Evolutionary conservation across 2,888 invertebrate genomes (phyloP), one percentile per base, ranked within the genome.

Genomic region (Augochlorella aurata): DNA sequence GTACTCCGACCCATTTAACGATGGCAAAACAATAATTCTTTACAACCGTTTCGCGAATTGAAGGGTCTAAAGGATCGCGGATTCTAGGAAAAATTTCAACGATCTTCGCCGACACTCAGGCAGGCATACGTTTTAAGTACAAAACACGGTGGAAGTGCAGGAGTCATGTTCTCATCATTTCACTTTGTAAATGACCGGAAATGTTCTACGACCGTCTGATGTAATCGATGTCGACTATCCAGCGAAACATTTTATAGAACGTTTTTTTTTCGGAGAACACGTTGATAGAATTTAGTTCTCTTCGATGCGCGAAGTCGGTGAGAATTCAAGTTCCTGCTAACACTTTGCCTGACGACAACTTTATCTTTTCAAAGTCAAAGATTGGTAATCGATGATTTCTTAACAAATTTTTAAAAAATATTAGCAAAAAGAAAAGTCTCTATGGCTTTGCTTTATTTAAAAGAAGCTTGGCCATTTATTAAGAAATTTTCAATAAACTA

Each of bases 101-200:
- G 61, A 90, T 58, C 90, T 92, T 90, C 93, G 92, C 92, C 92
- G 91, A 90, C 91, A 89, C 91, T 92, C 92, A 89, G 90, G 90
- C 92, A 82, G 89, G 87, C 89, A 91, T 88, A 90, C 87, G 86
- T 91, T 92, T 91, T 91, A 90, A 93, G 93, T 93, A 93, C 93
- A 93, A 63, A 93, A 84, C 91, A 81, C 58, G 72, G 44, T 71
- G 69, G 50, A 77, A 77, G 78, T 77, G 73, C 74, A 80, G 66
- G 50, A 63, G 70, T 84, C 65, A n/a, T 18, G 38, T 44, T 65
- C 44, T 44, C n/a, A 65, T 65, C 82, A 86, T 87, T 88, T 85
- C 85, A 83, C 76, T 87, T n/a, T 85, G 83, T 84, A 82, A 79
- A 76, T 67, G 66, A 72, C 16, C 71, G 50, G 29, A 78, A 79